Evolutionary conservation across 2,888 invertebrate species (phyloP).

Genomic region (Buathra laborator): DNA sequence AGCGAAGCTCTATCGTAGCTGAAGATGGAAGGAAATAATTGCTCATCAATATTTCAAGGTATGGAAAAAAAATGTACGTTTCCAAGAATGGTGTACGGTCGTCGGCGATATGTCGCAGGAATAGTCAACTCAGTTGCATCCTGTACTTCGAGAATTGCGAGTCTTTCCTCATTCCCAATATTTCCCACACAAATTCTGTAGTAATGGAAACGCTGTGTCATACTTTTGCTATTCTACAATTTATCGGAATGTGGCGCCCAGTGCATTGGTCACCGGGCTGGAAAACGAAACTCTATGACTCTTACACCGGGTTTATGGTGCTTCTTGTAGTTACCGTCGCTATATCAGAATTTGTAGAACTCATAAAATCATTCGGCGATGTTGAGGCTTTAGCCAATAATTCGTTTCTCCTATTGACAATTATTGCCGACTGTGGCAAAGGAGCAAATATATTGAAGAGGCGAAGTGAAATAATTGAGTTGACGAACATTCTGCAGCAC

Average conservation of each 20-base stretch:
- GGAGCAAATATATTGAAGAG: conserved; percentile 50
- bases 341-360: conserved; percentile 48
- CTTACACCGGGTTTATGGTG: conserved; percentile 60
- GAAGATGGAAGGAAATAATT: conserved; percentile 2
- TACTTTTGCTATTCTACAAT: conserved; percentile 42
- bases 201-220: conserved; percentile 29
- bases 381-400: conserved; percentile 45
- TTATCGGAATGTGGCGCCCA: conserved; percentile 67
- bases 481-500: conserved; percentile 27
- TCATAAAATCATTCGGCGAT: conserved; percentile 6
- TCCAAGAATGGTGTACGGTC: neutral
- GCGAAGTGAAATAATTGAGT: conserved; percentile 41
- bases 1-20: too few species aligned
- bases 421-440: conserved; percentile 57
- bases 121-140: neutral
- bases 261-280: conserved; percentile 60
- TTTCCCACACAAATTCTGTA: neutral
- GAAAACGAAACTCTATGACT: conserved; percentile 57
- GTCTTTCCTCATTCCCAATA: neutral
- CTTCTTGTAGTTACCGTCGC: conserved; percentile 36
- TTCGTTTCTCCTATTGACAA: conserved; percentile 51
- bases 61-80: neutral
- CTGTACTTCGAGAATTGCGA: neutral
- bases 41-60: conserved; percentile 12
- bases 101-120: neutral